Evolutionary conservation across 1,140 invertebrate species (phyloP).

Genomic region (Tetramorium simillimum): DNA sequence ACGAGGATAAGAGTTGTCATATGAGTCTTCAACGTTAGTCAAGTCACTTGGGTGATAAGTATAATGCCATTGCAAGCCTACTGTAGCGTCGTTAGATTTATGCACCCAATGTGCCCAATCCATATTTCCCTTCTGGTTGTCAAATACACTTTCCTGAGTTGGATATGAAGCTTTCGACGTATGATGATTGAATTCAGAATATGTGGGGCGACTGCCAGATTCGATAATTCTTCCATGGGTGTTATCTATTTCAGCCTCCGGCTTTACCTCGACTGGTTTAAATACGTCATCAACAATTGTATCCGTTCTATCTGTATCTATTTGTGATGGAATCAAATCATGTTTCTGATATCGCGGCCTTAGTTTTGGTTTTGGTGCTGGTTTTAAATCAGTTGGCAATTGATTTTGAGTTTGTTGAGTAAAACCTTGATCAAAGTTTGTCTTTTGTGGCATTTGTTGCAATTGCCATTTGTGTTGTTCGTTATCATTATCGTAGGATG

Average conservation of each 20-base stretch:
- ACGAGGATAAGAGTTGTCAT: constrained; percentile 34
- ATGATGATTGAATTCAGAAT: background rate
- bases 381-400: constrained; percentile 22
- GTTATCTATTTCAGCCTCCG: constrained; percentile 3
- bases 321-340: background rate
- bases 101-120: constrained; percentile 61
- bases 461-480: constrained; percentile 36
- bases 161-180: background rate
- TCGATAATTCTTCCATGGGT: background rate
- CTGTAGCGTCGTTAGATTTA: constrained; percentile 69
- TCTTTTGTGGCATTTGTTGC: constrained; percentile 43
- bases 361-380: constrained; percentile 64
- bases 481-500: background rate
- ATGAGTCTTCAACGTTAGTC: constrained; percentile 34
- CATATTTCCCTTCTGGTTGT: constrained; percentile 32
- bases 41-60: constrained; percentile 71
- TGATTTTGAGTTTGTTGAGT: constrained; percentile 54
- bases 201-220: background rate
- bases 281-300: background rate
- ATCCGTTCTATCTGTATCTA: constrained; percentile 1
- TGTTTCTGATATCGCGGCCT: constrained; percentile 57
- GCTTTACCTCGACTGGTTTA: constrained; percentile 31
- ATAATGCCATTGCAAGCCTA: constrained; percentile 71
- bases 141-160: constrained; percentile 15
- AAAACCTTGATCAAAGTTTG: constrained; percentile 30